Evolutionary conservation across 2,888 invertebrate genomes (phyloP).

Genomic region (Idaea straminata): DNA sequence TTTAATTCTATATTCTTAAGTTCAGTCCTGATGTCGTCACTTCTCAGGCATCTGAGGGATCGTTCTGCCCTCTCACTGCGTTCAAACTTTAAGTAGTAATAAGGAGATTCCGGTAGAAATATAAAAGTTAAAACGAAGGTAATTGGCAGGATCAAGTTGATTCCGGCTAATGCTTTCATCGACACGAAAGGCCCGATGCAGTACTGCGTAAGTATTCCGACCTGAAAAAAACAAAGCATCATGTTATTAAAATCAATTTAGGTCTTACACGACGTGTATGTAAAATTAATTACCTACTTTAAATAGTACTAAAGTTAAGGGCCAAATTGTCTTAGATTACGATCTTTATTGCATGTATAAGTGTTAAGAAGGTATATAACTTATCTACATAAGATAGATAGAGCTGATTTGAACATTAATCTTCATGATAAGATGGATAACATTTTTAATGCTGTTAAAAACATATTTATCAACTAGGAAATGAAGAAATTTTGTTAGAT

Average conservation of each 20-base stretch:
- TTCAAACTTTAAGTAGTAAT: conserved; percentile 77
- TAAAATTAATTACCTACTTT: too few species aligned
- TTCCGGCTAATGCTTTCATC: conserved; percentile 74
- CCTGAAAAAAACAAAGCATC: conserved; percentile 52
- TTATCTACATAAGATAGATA: neutral
- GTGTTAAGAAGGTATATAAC: neutral
- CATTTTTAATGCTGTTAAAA: conserved; percentile 3
- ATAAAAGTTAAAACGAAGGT: conserved; percentile 78
- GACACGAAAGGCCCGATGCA: conserved; percentile 80
- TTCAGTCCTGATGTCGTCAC: conserved; percentile 75
- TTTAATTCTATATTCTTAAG: conserved; percentile 78
- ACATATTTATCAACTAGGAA: conserved; percentile 13
- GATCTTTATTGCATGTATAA: neutral
- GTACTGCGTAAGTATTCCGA: conserved; percentile 82
- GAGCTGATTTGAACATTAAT: neutral
- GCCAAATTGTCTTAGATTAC: neutral
- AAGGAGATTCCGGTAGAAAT: conserved; percentile 85
- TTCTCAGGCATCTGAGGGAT: conserved; percentile 81
- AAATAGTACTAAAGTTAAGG: too few species aligned
- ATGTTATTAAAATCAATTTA: conserved; percentile 2
- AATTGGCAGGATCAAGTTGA: conserved; percentile 80
- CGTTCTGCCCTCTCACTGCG: conserved; percentile 77
- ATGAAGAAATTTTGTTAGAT: neutral
- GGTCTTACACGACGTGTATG: too few species aligned
- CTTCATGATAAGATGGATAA: neutral